phyloP scores from a whole-genome alignment of 1,140 invertebrate species.

The Hylaeus anthracinus region DNA sequence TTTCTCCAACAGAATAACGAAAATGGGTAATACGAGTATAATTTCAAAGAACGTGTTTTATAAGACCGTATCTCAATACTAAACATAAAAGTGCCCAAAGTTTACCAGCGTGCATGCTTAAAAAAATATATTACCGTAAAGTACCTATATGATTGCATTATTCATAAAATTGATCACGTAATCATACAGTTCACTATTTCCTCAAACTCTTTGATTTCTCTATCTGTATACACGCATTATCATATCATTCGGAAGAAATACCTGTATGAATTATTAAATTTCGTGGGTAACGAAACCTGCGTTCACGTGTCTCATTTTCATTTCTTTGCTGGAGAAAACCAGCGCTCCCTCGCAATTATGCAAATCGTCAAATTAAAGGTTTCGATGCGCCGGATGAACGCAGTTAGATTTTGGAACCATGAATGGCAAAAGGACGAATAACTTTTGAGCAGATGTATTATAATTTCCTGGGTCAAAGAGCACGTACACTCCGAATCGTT shows the following conservation, averaged over 20 bases:
- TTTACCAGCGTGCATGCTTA: too few species aligned
- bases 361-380: constrained; percentile 37
- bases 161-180: too few species aligned
- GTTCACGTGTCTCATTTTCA: constrained; percentile 25
- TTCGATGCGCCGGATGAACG: constrained; percentile 32
- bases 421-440: constrained; percentile 25
- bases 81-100: too few species aligned
- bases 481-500: constrained; percentile 2
- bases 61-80: too few species aligned
- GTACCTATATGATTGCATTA: too few species aligned
- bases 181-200: constrained; percentile 14
- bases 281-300: not conserved
- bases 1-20: too few species aligned
- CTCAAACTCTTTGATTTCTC: not conserved
- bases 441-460: constrained; percentile 55
- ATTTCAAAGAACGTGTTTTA: too few species aligned
- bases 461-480: constrained; percentile 61
- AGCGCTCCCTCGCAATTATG: constrained; percentile 23
- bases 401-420: constrained; percentile 11
- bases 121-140: too few species aligned
- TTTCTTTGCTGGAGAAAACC: constrained; percentile 3
- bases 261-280: constrained; percentile 18
- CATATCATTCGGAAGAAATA: too few species aligned
- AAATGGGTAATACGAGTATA: too few species aligned
- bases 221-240: too few species aligned